Conservation (phyloP, 2,113 vertebrate genomes). For the Recurvirostra avosetta region DNA sequence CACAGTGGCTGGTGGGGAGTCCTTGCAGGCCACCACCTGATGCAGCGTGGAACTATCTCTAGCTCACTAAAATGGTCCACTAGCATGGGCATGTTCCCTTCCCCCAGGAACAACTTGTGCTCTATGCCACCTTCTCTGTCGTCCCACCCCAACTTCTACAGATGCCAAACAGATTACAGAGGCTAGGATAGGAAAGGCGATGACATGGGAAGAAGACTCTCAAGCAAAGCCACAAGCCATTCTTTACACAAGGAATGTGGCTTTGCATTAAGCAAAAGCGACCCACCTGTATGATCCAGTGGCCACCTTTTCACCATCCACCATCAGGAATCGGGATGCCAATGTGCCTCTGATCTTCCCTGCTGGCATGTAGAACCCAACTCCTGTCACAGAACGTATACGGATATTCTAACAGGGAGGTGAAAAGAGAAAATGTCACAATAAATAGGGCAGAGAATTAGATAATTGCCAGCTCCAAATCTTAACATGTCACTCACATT, state of each 20-base stretch:
- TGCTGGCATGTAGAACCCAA: constrained; percentile 81
- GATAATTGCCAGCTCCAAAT: constrained; percentile 6
- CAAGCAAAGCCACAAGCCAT: neutral
- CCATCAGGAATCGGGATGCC: constrained; percentile 88
- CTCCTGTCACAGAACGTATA: constrained; percentile 81
- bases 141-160: neutral
- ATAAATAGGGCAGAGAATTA: constrained; percentile 15
- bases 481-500: neutral
- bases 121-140: neutral
- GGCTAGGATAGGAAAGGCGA: neutral
- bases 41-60: neutral
- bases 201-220: neutral
- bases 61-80: neutral
- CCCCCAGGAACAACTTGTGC: neutral
- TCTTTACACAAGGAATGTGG: neutral
- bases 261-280: neutral
- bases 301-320: constrained; percentile 92
- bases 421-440: constrained; percentile 27
- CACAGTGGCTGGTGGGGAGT: neutral
- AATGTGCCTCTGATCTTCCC: constrained; percentile 85
- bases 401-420: constrained; percentile 83
- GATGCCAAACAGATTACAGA: neutral
- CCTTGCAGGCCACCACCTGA: neutral
- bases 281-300: constrained; percentile 90
- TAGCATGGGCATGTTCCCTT: neutral